Conservation (phyloP, 2,888 invertebrate species). For the Norana najaformis region DNA sequence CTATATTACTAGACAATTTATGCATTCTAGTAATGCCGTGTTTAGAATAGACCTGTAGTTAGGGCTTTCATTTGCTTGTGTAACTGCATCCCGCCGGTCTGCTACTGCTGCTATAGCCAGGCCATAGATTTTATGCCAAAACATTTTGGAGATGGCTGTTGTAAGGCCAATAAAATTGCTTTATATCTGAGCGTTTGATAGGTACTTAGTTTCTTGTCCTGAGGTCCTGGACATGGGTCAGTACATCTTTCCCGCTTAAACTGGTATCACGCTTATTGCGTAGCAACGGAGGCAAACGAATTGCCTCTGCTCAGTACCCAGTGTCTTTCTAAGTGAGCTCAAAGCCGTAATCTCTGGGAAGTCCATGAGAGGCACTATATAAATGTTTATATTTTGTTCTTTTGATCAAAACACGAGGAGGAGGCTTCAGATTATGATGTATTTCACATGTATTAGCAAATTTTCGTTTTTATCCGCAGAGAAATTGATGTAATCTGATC, state of each 20-base stretch:
- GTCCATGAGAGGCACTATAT: background rate
- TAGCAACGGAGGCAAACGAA: background rate
- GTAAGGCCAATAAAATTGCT: background rate
- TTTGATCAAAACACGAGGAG: background rate
- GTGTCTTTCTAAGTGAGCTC: background rate
- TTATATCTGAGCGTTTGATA: background rate
- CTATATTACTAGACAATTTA: background rate
- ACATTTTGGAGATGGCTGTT: background rate
- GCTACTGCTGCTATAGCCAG: background rate
- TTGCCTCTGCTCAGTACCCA: background rate
- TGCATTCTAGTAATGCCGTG: background rate
- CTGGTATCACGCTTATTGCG: background rate
- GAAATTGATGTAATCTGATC: background rate
- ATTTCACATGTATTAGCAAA: background rate
- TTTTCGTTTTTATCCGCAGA: background rate
- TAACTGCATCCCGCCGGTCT: background rate
- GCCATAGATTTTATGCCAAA: constrained; percentile 13
- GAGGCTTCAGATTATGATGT: background rate
- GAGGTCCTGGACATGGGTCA: background rate
- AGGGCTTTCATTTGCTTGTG: background rate
- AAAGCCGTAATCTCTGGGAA: background rate
- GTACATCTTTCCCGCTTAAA: background rate
- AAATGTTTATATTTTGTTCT: background rate
- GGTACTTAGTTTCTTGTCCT: background rate
- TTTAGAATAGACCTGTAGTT: background rate